phyloP scores from a whole-genome alignment of 2,113 vertebrate species.

The Australoheros scitulus region DNA sequence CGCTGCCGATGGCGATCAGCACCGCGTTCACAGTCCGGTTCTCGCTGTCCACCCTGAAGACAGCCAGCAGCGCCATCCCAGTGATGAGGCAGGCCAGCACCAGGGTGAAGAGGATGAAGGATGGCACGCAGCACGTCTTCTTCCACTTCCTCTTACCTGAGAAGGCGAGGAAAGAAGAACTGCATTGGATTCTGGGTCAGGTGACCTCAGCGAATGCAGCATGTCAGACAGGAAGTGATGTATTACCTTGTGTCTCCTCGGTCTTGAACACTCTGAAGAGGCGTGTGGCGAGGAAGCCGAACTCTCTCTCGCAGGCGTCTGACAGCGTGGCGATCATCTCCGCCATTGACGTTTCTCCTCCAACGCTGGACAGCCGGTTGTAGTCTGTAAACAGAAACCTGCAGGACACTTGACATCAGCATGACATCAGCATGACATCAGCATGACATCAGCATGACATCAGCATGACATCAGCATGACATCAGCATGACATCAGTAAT shows the following conservation, averaged over 20 bases:
- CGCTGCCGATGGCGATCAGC: conserved; percentile 84
- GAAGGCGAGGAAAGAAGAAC: background rate
- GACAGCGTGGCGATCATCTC: conserved; percentile 98
- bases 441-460: background rate
- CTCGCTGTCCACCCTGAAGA: conserved; percentile 85
- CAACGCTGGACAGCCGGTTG: conserved; percentile 93
- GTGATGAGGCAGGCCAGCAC: conserved; percentile 86
- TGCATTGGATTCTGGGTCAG: background rate
- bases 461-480: background rate
- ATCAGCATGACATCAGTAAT: background rate
- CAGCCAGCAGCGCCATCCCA: conserved; percentile 85
- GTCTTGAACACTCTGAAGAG: conserved; percentile 97
- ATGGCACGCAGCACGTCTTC: conserved; percentile 95
- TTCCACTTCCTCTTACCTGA: conserved; percentile 96
- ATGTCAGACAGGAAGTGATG: background rate
- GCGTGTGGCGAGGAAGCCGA: conserved; percentile 94
- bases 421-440: background rate
- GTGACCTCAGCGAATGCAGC: background rate
- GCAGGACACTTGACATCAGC: background rate
- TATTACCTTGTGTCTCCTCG: conserved; percentile 89
- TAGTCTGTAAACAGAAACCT: conserved; percentile 97
- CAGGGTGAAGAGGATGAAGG: conserved; percentile 90
- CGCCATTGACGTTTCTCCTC: conserved; percentile 95
- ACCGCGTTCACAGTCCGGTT: conserved; percentile 88
- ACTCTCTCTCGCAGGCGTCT: conserved; percentile 95